phyloP scores from a whole-genome alignment of 2,113 vertebrate genomes.

The Mastomys natalensis region DNA sequence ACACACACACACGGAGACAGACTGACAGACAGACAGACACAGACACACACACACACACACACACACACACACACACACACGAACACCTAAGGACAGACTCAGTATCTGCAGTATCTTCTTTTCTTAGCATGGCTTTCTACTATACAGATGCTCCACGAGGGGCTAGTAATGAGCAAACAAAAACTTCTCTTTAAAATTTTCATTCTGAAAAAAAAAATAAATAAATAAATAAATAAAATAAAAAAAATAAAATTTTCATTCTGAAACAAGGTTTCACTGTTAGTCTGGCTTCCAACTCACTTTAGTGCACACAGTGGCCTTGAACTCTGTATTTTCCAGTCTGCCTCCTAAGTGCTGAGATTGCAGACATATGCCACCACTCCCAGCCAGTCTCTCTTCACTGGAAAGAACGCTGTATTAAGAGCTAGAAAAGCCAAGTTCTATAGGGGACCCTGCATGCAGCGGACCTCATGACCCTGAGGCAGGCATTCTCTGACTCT shows the following conservation, averaged over 20 bases:
- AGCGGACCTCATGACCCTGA: neutral
- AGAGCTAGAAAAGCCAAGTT: neutral
- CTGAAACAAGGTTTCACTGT: neutral
- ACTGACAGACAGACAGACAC: fast-evolving
- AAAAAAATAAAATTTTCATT: no score
- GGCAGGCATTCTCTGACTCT: neutral
- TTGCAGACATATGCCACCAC: neutral
- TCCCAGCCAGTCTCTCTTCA: neutral
- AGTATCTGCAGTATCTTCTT: neutral
- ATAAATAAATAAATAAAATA: no score
- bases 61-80: neutral
- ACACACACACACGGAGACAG: no score
- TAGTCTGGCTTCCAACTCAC: neutral
- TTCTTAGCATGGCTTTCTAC: neutral
- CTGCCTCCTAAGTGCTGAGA: neutral
- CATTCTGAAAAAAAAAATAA: neutral
- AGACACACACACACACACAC: no score
- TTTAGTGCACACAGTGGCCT: neutral
- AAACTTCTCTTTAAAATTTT: neutral
- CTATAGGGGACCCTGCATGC: neutral
- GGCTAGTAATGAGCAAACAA: neutral
- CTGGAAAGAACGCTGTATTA: neutral
- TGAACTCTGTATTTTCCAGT: neutral
- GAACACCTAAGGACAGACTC: neutral
- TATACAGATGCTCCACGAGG: neutral